Evolutionary conservation across 2,113 vertebrate species (phyloP), one percentile per base, ranked within the genome.

Genomic region (Pampusana beccarii): DNA sequence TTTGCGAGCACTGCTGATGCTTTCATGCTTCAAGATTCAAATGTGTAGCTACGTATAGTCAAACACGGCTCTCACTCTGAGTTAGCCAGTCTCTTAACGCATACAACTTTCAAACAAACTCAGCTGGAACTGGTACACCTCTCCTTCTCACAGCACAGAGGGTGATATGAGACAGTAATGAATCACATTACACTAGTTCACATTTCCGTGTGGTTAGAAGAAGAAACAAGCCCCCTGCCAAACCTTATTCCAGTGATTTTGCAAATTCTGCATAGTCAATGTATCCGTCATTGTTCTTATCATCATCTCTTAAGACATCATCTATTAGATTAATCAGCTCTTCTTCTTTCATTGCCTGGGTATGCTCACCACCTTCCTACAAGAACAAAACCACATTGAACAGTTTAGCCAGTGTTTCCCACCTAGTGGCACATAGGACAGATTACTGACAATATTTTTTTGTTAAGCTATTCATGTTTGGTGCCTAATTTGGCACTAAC

Each of bases 201-300:
- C 92, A 97, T 95, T 95, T 93, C 95, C 92, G 91, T 13, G 28
- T 61, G 85, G 88, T 87, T 31, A 90, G 73, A 65, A 86, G 88
- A 72, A 80, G 50, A 84, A 74, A 61, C 48, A 64, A 84, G 86
- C 56, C 66, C 61, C 72, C 36, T 50, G 38, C 44, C 57, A 64
- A 72, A 60, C 11, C 66, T 97, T 97, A 99, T 93, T 99, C 99
- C 91, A 99, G 97, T 13, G 99, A 99, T 93, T 98, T 99, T 83
- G 99, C 99, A 73, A 99, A 99, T 94, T 99, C 99, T 19, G 99
- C 99, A 54, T 99, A 99, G 96, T 99, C 99, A 51, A 99, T 99
- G 95, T 99, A 99, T 26, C 99, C 99, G 0, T 99, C 99, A 2
- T 99, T 99, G 98, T 99, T 99, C 96, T 98, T 99, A 97, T 99